phyloP scores from a whole-genome alignment of 2,797 vertebrate genomes.

The Schizothorax lantsangensis region DNA sequence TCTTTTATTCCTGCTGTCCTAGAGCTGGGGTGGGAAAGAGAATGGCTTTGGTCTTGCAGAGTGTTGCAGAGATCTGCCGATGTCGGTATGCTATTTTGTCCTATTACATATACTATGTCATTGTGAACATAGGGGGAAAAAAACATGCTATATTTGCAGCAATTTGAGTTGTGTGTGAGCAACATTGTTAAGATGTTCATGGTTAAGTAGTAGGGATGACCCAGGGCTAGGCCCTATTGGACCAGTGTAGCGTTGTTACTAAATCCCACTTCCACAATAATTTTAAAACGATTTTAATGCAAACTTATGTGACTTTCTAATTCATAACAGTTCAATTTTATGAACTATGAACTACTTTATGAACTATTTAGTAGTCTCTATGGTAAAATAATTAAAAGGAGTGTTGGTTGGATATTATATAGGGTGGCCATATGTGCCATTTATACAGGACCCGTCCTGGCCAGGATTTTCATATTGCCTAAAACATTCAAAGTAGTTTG shows the following conservation, averaged over 20 bases:
- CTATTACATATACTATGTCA: not conserved
- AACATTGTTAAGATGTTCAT: not conserved
- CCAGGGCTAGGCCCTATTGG: not conserved
- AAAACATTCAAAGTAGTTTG: too few relatives aligned
- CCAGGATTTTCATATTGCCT: too few relatives aligned
- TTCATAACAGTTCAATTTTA: not conserved
- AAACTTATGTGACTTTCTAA: not conserved
- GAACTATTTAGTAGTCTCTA: not conserved
- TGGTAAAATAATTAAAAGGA: not conserved
- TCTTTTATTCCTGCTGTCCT: slow-evolving; percentile 29
- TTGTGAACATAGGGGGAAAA: not conserved
- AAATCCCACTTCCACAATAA: not conserved
- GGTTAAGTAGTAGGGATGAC: not conserved
- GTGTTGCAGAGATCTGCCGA: slow-evolving; percentile 93
- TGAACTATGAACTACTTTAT: not conserved
- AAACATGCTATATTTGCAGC: not conserved
- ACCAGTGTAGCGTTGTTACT: not conserved
- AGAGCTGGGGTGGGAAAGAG: slow-evolving; percentile 98
- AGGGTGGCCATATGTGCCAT: too few relatives aligned
- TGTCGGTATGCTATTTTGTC: slow-evolving; percentile 78
- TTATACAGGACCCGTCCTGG: too few relatives aligned
- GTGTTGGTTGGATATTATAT: not conserved
- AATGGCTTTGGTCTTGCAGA: slow-evolving; percentile 96
- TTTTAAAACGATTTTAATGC: not conserved
- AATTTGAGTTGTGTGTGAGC: not conserved